Percentiles rank a stretch among this genome's conserved stretches.
Evolutionary conservation across 2,888 invertebrate genomes (phyloP).

Genomic region (Stegophylla sp.): DNA sequence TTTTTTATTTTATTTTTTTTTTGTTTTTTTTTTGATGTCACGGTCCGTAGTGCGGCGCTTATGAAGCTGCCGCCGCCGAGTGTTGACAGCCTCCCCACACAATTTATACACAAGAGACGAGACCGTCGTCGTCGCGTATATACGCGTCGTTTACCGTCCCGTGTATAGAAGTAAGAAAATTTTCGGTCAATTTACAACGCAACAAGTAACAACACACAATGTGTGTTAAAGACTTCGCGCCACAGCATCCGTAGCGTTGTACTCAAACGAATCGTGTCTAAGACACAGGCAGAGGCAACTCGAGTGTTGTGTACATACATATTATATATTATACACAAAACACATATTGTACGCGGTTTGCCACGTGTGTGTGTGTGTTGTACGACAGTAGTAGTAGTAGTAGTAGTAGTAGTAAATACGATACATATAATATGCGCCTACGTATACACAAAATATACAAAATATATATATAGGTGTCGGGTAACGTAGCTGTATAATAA

Average conservation of each 20-base stretch:
- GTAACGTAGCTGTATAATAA: slow-evolving; percentile 29
- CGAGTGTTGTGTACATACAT: neutral
- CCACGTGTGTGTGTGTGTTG: slow-evolving; percentile 5
- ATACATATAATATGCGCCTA: neutral
- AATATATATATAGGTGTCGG: slow-evolving; percentile 59
- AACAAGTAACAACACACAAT: too few relatives aligned
- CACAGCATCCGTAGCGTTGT: too few relatives aligned
- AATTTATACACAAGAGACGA: too few relatives aligned
- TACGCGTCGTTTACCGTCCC: slow-evolving; percentile 20
- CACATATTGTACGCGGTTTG: neutral
- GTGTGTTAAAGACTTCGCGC: too few relatives aligned
- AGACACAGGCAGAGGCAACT: neutral
- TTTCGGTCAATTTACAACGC: slow-evolving; percentile 36
- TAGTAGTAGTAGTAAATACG: slow-evolving; percentile 25
- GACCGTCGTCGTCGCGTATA: neutral
- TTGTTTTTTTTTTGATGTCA: neutral
- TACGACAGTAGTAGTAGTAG: neutral
- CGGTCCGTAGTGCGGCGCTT: slow-evolving; percentile 14
- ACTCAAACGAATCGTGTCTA: neutral
- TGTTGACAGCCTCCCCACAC: neutral
- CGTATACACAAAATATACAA: too few relatives aligned
- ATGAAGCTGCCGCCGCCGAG: slow-evolving; percentile 4
- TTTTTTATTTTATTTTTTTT: neutral
- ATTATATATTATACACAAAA: neutral
- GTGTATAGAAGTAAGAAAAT: slow-evolving; percentile 7